Evolutionary conservation across 2,888 invertebrate species (phyloP).

Genomic region (Crioceris asparagi): DNA sequence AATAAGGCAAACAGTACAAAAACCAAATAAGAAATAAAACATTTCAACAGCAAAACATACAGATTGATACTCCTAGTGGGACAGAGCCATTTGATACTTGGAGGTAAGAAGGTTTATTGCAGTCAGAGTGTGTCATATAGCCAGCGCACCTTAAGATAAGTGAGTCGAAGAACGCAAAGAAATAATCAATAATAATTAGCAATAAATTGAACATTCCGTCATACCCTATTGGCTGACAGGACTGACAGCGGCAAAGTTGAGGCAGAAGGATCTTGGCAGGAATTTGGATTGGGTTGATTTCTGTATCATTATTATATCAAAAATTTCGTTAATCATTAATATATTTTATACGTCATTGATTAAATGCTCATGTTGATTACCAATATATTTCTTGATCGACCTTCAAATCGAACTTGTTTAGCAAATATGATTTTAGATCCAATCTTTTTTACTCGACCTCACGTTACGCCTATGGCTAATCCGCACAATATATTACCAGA

Average conservation of each 20-base stretch:
- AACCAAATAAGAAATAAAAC: conserved; percentile 35
- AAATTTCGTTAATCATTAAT: too few species aligned
- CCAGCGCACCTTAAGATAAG: conserved; percentile 30
- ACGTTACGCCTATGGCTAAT: too few species aligned
- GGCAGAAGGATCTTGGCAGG: conserved; percentile 11
- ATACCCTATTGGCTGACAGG: conserved; percentile 14
- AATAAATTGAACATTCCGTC: conserved; percentile 7
- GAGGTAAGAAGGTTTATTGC: conserved; percentile 42
- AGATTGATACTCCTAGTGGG: conserved; percentile 42
- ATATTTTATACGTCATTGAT: too few species aligned
- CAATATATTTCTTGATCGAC: too few species aligned
- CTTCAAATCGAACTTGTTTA: too few species aligned
- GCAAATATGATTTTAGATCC: too few species aligned
- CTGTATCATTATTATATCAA: too few species aligned
- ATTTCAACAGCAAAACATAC: conserved; percentile 41
- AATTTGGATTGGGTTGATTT: too few species aligned
- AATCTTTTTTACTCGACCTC: too few species aligned
- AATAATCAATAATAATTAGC: too few species aligned
- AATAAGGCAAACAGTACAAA: conserved; percentile 28
- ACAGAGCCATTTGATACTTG: conserved; percentile 48
- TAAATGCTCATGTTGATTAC: too few species aligned
- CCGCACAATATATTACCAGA: too few species aligned
- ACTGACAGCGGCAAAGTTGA: conserved; percentile 15
- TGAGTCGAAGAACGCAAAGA: conserved; percentile 27
- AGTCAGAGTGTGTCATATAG: conserved; percentile 33